phyloP scores from a whole-genome alignment of 2,113 vertebrate species.

The Orientallactaga bullata region DNA sequence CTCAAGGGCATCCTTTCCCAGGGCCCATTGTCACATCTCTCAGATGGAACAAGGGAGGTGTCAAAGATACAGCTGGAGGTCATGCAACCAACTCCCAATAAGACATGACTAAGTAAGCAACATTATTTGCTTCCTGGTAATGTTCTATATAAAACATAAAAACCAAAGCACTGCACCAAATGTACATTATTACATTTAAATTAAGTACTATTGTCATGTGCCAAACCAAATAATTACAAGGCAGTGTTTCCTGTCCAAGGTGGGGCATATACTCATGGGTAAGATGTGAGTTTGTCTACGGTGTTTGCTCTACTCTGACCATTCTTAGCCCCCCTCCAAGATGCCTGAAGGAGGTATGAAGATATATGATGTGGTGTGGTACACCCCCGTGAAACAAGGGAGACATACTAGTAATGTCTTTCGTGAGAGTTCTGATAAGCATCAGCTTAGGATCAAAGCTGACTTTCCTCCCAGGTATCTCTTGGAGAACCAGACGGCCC shows the following conservation, averaged over 20 bases:
- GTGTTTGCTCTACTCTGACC: not conserved
- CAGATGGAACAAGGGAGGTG: slow-evolving; percentile 44
- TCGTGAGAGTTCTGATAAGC: slow-evolving; percentile 8
- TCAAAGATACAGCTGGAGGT: slow-evolving; percentile 55
- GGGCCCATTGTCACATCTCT: slow-evolving; percentile 53
- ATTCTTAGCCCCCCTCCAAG: not conserved
- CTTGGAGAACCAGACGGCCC: not conserved
- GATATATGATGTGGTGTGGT: not conserved
- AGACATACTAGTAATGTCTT: not conserved
- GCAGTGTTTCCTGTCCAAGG: not conserved
- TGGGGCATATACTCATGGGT: not conserved
- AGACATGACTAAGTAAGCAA: slow-evolving; percentile 5
- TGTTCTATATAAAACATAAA: not conserved
- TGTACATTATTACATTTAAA: slow-evolving; percentile 53
- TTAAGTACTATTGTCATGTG: slow-evolving; percentile 11
- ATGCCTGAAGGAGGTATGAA: not conserved
- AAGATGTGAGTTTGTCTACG: not conserved
- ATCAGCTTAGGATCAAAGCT: not conserved
- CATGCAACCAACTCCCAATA: not conserved
- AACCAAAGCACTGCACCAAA: slow-evolving; percentile 7
- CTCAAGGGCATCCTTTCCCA: slow-evolving; percentile 70
- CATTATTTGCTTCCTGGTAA: slow-evolving; percentile 31
- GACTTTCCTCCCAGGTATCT: not conserved
- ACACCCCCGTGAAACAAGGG: not conserved
- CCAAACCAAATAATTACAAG: not conserved